Conservation (phyloP, 1,140 invertebrate genomes). For the Chelonus insularis region DNA sequence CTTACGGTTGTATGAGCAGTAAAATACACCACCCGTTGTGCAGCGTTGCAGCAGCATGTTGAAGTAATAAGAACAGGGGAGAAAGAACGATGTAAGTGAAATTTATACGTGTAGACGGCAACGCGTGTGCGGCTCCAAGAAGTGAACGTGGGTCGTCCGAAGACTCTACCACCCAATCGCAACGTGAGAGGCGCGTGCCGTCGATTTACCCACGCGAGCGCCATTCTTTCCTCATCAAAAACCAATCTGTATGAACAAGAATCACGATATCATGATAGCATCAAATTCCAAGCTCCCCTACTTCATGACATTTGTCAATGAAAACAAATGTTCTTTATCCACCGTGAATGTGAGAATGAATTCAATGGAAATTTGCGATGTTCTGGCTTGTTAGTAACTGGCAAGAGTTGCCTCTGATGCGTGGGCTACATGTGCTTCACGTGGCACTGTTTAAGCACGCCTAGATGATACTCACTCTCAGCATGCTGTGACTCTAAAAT, state of each 20-base stretch:
- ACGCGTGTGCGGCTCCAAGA: neutral
- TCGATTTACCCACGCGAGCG: slow-evolving; percentile 18
- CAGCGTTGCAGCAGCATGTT: neutral
- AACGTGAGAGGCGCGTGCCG: slow-evolving; percentile 25
- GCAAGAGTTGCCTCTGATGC: neutral
- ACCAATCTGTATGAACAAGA: neutral
- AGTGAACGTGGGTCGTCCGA: slow-evolving; percentile 5
- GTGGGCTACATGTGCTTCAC: neutral
- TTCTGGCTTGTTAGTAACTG: neutral
- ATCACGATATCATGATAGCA: no score
- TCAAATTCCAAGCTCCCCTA: no score
- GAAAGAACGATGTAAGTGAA: slow-evolving; percentile 12
- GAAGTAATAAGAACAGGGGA: neutral
- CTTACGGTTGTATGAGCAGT: neutral
- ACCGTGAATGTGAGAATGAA: no score
- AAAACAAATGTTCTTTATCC: no score
- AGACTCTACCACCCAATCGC: slow-evolving; percentile 12
- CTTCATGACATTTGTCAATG: no score
- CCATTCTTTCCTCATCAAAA: neutral
- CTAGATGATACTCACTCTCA: slow-evolving; percentile 2
- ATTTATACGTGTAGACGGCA: slow-evolving; percentile 12
- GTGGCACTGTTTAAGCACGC: neutral
- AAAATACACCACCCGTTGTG: slow-evolving; percentile 9
- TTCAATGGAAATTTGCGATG: neutral
- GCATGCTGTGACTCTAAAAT: neutral